These are phyloP conservation scores for Lasioglossum oenotherae DNA, from an alignment of 2,888 invertebrate genomes.

Conservation along the genomic window DNA sequence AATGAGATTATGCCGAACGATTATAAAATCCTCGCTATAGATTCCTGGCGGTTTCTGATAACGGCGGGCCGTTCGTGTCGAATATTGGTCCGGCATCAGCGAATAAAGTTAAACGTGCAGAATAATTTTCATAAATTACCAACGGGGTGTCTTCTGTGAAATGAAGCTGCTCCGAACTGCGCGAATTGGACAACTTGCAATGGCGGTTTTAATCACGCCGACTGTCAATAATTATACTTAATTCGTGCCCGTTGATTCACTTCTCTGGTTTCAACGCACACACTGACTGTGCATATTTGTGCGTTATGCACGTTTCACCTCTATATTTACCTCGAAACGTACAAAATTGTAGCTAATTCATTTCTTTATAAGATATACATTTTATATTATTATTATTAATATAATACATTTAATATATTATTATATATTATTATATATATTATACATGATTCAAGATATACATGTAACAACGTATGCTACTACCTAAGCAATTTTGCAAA, in stretches of 20 bases:
- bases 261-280: neutral
- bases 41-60: slow-evolving; percentile 25
- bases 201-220: neutral
- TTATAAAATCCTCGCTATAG: slow-evolving; percentile 22
- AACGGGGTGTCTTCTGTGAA: neutral
- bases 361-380: too few species aligned
- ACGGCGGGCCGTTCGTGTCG: slow-evolving; percentile 3
- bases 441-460: too few species aligned
- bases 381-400: too few species aligned
- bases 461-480: too few species aligned
- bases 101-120: slow-evolving; percentile 12
- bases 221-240: neutral
- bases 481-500: too few species aligned
- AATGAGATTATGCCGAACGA: slow-evolving; percentile 26
- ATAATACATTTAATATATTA: too few species aligned
- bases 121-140: slow-evolving; percentile 8
- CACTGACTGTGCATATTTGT: neutral
- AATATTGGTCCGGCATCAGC: slow-evolving; percentile 20
- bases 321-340: neutral
- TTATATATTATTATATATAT: too few species aligned
- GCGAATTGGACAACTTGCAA: neutral
- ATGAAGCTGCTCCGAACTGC: neutral
- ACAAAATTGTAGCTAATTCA: neutral
- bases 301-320: neutral
- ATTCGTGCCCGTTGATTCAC: neutral